Evolutionary conservation across 92 coral and sea anemone species (phyloP), one percentile per base, ranked within the genome.

Genomic region (Heteractis magnifica): DNA sequence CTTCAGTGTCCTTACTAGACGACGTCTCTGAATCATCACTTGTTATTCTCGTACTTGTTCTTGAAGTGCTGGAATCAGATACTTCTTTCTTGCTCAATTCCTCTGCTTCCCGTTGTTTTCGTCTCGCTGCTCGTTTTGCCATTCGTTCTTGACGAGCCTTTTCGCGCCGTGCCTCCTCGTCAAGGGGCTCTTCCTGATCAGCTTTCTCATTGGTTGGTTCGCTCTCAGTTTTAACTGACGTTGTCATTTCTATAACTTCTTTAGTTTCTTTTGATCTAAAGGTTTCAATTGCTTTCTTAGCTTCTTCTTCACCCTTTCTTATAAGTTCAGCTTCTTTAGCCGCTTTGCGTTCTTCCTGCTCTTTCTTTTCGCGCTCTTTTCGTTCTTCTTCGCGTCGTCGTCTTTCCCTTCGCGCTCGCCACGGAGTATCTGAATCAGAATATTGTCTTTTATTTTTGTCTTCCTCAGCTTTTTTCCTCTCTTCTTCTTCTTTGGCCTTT

Each of bases 1-100:
- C 88, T 55, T 85, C 88, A 3, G 88, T 85, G 62, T 85, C 88
- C 59, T 85, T 85, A 53, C 83, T 85, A 11, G 88, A 85, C 44
- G 88, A 84, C 52, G 60, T 76, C 77, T 84, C 87, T 10, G 87
- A 85, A 2, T 76, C 87, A 12, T 84, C 87, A 16, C 79, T 51
- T 16, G 82, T 72, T 49, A 19, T 60, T 16, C 80, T 19, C 19
- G 86, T 15, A 34, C 80, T 73, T 64, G 75, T 74, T 20, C 82
- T 76, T 41, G 80, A 56, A 58, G 65, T 71, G 56, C 77, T 77
- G 0, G 88, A 49, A 68, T 77, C 88, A 10, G 77, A 51, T 41
- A 23, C 3, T 15, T 26, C 14, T 7, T 55, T 81, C 9, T 78
- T 82, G 10, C 70, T 76, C 60, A 83, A 85, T 64, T 85, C 85